Percentiles rank a stretch among this genome's conserved stretches.
phyloP scores from a whole-genome alignment of 64 coral and sea anemone species.

The Actinia tenebrosa region DNA sequence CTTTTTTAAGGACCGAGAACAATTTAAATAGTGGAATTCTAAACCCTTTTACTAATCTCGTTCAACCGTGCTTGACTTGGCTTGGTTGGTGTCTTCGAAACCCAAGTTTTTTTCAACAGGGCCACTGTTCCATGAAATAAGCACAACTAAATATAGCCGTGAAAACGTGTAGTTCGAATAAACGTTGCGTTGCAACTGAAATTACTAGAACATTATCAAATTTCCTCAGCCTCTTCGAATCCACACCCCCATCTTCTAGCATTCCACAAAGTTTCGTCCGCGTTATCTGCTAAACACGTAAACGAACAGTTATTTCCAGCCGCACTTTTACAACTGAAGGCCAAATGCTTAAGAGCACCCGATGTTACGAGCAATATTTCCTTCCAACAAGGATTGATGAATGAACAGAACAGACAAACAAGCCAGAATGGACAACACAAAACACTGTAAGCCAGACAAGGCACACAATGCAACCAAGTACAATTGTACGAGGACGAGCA shows the following conservation, averaged over 20 bases:
- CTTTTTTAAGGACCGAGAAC: too few relatives aligned
- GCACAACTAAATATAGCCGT: too few relatives aligned
- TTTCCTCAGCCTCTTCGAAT: neutral
- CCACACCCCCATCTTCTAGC: neutral
- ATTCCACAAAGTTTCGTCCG: neutral
- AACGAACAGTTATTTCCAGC: neutral
- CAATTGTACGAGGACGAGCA: neutral
- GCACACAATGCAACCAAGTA: neutral
- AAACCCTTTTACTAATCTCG: too few relatives aligned
- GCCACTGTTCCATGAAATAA: too few relatives aligned
- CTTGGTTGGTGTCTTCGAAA: too few relatives aligned
- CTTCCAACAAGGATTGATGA: neutral
- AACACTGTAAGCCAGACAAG: neutral
- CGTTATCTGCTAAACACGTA: neutral
- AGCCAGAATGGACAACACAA: neutral
- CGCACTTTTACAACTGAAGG: neutral
- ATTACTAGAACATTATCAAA: too few relatives aligned
- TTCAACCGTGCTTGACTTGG: too few relatives aligned
- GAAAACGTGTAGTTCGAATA: too few relatives aligned
- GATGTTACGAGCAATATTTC: neutral
- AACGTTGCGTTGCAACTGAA: too few relatives aligned
- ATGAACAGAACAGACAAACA: constrained; percentile 2
- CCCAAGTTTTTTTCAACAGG: too few relatives aligned
- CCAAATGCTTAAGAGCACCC: neutral
- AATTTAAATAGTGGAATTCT: too few relatives aligned